These are phyloP conservation scores for Nothocercus nigrocapillus DNA, from an alignment of 2,113 vertebrate species.

Conservation along the genomic window DNA sequence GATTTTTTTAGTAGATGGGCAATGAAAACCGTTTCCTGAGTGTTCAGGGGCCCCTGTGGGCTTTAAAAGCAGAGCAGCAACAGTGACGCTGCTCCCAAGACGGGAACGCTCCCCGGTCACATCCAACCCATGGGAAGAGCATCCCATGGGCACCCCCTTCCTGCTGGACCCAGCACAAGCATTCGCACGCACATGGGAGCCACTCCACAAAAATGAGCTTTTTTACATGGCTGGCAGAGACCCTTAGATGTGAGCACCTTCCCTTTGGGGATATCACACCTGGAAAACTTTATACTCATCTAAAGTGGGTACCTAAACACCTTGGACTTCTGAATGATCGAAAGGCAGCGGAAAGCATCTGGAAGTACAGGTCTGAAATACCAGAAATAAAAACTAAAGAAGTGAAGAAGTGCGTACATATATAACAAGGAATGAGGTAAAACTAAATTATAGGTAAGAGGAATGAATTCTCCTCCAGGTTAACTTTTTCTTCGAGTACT, in stretches of 20 bases:
- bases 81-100: background rate
- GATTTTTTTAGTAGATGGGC: background rate
- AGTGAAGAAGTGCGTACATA: background rate
- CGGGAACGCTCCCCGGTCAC: background rate
- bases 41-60: background rate
- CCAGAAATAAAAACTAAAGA: background rate
- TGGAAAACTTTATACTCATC: background rate
- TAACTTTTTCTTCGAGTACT: background rate
- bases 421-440: background rate
- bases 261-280: background rate
- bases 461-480: background rate
- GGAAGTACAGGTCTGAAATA: background rate
- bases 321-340: background rate
- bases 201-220: background rate
- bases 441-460: background rate
- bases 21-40: background rate
- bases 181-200: fast-evolving
- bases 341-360: background rate
- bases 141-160: background rate
- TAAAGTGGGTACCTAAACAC: background rate
- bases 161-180: fast-evolving
- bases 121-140: background rate
- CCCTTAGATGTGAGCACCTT: background rate
- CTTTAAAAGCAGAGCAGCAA: background rate
- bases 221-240: background rate